These are phyloP conservation scores for Stegophylla sp. DNA, from an alignment of 2,888 invertebrate genomes.

Conservation along the genomic window DNA sequence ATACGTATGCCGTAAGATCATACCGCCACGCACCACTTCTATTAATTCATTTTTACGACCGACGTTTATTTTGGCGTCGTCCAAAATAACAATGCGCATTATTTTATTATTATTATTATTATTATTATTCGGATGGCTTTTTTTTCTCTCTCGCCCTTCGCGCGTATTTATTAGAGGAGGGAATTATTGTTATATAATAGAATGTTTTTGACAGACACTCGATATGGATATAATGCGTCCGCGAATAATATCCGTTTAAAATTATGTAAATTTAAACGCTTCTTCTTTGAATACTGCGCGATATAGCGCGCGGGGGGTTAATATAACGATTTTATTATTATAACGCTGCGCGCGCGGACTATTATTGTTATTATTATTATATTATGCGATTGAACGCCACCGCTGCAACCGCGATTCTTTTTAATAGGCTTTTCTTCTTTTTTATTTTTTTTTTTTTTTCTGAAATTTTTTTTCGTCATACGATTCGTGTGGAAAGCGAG, in stretches of 20 bases:
- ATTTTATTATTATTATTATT: not conserved
- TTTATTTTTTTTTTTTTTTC: not conserved
- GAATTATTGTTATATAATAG: not conserved
- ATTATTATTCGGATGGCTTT: not conserved
- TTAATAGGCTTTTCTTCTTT: too few relatives aligned
- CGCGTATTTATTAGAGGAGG: not conserved
- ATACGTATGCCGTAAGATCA: slow-evolving; percentile 20
- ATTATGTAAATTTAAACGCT: not conserved
- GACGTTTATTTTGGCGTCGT: slow-evolving; percentile 24
- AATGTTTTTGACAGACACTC: not conserved
- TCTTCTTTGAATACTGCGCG: not conserved
- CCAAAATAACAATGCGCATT: slow-evolving; percentile 4
- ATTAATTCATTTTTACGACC: slow-evolving; percentile 41
- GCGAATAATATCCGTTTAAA: not conserved
- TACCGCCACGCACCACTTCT: too few relatives aligned
- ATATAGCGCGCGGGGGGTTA: too few relatives aligned
- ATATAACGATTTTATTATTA: not conserved
- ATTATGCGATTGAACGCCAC: too few relatives aligned
- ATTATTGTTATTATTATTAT: not conserved
- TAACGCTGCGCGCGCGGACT: too few relatives aligned
- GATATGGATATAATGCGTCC: not conserved
- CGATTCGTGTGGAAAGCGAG: not conserved
- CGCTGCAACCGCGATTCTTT: too few relatives aligned
- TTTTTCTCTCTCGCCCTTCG: too few relatives aligned
- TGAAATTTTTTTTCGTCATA: not conserved